phyloP scores from a whole-genome alignment of 2,797 vertebrate genomes.

The Gastrophryne carolinensis region DNA sequence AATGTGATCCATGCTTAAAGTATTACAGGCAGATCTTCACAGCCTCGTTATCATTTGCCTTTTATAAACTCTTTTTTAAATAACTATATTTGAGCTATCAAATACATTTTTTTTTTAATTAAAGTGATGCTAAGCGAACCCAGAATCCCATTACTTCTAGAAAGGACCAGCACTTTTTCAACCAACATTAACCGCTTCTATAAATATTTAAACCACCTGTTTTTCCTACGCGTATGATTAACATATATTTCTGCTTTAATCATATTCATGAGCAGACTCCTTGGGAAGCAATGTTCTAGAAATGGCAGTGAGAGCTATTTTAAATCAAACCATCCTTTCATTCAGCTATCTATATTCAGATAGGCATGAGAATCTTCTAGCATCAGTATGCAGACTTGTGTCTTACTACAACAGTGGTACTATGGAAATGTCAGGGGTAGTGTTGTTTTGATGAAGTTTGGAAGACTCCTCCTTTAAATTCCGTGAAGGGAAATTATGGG shows the following conservation, averaged over 20 bases:
- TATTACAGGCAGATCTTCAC: neutral
- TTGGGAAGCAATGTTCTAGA: conserved; percentile 34
- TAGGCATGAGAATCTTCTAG: too few relatives aligned
- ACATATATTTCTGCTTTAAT: conserved; percentile 32
- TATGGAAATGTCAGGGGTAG: too few relatives aligned
- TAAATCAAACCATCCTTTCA: conserved; percentile 9
- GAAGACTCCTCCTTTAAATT: too few relatives aligned
- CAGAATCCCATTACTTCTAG: conserved; percentile 2
- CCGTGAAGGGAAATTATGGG: too few relatives aligned
- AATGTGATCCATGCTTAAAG: neutral
- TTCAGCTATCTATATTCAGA: too few relatives aligned
- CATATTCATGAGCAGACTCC: conserved; percentile 36
- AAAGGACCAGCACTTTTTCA: neutral
- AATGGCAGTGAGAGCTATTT: conserved; percentile 1
- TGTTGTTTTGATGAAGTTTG: too few relatives aligned
- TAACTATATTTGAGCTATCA: too few relatives aligned
- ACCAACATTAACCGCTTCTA: conserved; percentile 20
- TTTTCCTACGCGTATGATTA: conserved; percentile 40
- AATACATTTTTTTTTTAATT: neutral
- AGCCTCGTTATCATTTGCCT: neutral
- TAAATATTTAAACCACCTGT: conserved; percentile 48
- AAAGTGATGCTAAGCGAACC: neutral
- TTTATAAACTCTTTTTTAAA: too few relatives aligned
- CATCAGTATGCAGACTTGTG: neutral
- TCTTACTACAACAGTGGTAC: too few relatives aligned